Base-by-base conservation (phyloP, 1,140 invertebrate genomes). In the Heliothis virescens region DNA sequence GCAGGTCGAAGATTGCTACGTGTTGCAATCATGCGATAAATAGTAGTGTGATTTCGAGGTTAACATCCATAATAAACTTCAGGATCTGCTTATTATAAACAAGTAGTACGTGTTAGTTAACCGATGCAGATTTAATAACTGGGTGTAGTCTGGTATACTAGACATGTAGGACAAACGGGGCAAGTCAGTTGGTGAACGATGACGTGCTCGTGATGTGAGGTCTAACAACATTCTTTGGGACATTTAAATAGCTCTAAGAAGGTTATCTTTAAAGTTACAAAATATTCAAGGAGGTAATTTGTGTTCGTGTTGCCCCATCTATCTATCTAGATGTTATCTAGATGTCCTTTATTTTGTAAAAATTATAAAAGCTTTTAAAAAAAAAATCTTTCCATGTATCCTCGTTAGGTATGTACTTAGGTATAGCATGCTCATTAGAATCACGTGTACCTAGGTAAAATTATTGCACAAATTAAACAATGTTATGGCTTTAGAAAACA, bases 1-100 rank as follows among this genome's bases (percentile, higher is more conserved):
- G 3, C 18, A 47, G 48, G 67, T 16, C 13, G 13, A 52, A 26
- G 5, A 71, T 53, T 71, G 11, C 67, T n/a, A 21, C 13, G 21
- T 71, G 18, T 71, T 71, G 50, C 50, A 67, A 67, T 67, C 41
- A 67, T 41, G 63, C 63, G 41, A 67, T 67, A 67, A 48, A 67
- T 67, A 13, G 41, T 34, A 65, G 41, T 71, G 67, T 41, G n/a
- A 41, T 55, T 41, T 41, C 69, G 47, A 57, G 69, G 69, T 57
- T 72, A 55, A 72, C 69, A 72, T 57, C 69, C 15, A 55, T 34
- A 41, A 41, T 55, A 72, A 72, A 34, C 15, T 18, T 41, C 26
- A 72, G 52, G 69, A 72, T 57, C 52, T 57, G 52, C 26, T 72
- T 57, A 72, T 55, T 71, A 52, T 16, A 55, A 57, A 41, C 69